phyloP scores from a whole-genome alignment of 2,888 invertebrate species.

The Pterostichus niger region DNA sequence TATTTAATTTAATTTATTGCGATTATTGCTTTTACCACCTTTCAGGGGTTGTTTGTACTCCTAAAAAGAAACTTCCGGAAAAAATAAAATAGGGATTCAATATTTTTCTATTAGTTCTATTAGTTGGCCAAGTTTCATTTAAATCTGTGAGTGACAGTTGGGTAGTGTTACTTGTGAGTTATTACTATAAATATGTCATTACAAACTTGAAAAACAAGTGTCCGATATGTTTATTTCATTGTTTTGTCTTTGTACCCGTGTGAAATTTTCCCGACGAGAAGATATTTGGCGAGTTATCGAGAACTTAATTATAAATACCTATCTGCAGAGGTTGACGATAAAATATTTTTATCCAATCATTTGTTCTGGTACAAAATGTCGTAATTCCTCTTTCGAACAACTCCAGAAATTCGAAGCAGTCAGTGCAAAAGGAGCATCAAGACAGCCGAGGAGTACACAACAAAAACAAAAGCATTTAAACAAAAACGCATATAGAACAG shows the following conservation, averaged over 20 bases:
- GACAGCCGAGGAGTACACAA: slow-evolving; percentile 16
- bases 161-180: no score
- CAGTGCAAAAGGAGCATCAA: slow-evolving; percentile 38
- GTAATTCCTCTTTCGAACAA: slow-evolving; percentile 46
- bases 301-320: slow-evolving; percentile 49
- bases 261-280: background rate
- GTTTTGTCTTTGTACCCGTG: background rate
- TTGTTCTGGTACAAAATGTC: slow-evolving; percentile 51
- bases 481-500: slow-evolving; percentile 59
- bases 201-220: background rate
- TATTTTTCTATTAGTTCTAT: no score
- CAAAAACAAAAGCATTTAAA: slow-evolving; percentile 54
- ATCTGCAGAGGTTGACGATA: slow-evolving; percentile 17
- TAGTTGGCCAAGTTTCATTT: no score
- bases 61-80: no score
- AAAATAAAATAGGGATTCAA: no score
- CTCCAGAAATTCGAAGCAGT: slow-evolving; percentile 51
- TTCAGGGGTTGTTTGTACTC: no score
- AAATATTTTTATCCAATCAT: slow-evolving; percentile 47
- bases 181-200: background rate
- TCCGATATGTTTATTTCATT: background rate
- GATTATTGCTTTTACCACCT: no score
- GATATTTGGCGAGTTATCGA: slow-evolving; percentile 21
- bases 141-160: no score
- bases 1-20: no score